Percentiles rank a stretch among this genome's conserved stretches.
phyloP scores from a whole-genome alignment of 2,113 vertebrate species.

The Pitta sordida region DNA sequence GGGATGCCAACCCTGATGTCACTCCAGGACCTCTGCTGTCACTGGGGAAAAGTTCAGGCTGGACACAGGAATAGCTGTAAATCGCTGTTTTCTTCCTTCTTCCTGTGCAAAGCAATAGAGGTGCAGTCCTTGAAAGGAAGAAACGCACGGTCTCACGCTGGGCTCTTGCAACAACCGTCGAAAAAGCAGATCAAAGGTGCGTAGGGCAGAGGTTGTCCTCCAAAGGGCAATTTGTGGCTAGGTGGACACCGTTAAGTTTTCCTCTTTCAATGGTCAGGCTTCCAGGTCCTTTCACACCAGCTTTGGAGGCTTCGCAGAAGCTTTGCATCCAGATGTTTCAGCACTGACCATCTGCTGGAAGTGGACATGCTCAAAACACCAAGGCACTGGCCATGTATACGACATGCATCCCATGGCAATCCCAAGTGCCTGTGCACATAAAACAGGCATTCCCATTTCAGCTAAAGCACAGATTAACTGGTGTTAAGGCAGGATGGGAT shows the following conservation, averaged over 20 bases:
- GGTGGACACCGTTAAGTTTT: neutral
- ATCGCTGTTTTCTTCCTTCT: neutral
- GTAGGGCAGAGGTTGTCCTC: neutral
- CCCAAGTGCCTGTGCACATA: neutral
- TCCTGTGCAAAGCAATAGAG: neutral
- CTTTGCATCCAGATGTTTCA: neutral
- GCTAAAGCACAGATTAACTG: neutral
- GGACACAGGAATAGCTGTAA: neutral
- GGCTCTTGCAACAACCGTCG: rapidly evolving
- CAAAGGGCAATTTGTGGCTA: neutral
- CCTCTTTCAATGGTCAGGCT: neutral
- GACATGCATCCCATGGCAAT: rapidly evolving
- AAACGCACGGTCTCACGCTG: neutral
- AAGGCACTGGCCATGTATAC: neutral
- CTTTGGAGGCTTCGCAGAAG: neutral
- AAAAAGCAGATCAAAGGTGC: neutral
- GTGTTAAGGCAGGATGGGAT: neutral
- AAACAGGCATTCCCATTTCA: neutral
- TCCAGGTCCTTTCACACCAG: neutral
- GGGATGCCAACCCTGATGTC: neutral
- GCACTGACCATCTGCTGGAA: neutral
- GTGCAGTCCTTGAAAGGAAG: neutral
- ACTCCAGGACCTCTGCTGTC: neutral
- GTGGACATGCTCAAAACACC: neutral
- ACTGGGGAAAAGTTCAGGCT: neutral